Evolutionary conservation across 2,797 vertebrate species (phyloP), one percentile per base, ranked within the genome.

Genomic region (Danionella dracula): DNA sequence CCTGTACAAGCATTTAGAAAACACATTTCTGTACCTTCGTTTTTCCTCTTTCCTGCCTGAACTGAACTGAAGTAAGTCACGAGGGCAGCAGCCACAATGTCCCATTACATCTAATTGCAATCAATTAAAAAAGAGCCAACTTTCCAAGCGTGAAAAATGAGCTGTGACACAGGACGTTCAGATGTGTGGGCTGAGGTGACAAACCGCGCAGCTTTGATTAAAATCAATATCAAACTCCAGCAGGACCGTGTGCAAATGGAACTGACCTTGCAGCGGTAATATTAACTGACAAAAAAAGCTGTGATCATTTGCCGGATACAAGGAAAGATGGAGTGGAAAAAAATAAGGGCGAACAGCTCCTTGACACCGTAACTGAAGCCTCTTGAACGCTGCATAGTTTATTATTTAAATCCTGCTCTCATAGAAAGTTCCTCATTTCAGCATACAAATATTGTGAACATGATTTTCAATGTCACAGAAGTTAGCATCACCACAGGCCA

Each of bases 131-230:
- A 87, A 35, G 32, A 27, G 32, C 32, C 3, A 45, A 86, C 82
- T 86, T 83, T 83, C 84, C 83, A 83, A 82, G 85, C 79, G 71
- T 86, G 86, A 88, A 88, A 88, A 80, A 76, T 73, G 82, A 88
- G 84, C 78, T 79, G 77, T 80, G 84, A 85, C 83, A 57, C 76
- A 40, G 53, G 59, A 44, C 51, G 46, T 62, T 54, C 21, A 55
- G 62, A 38, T 10, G 15, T n/a, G 23, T 12, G 32, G 53, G 31
- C 32, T 0, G 60, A 60, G 63, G 50, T 53, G 57, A 57, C 10
- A 16, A 59, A 51, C 45, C 19, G 16, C 1, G 31, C 41, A 49
- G 31, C 57, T 69, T 68, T 69, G 44, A 72, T 69, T 71, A 46
- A 71, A 72, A 71, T 74, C 72, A 44, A 72, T 77, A 65, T 64